These are phyloP conservation scores for Hephaestus fuliginosus DNA, from an alignment of 2,797 vertebrate species.

Conservation along the genomic window DNA sequence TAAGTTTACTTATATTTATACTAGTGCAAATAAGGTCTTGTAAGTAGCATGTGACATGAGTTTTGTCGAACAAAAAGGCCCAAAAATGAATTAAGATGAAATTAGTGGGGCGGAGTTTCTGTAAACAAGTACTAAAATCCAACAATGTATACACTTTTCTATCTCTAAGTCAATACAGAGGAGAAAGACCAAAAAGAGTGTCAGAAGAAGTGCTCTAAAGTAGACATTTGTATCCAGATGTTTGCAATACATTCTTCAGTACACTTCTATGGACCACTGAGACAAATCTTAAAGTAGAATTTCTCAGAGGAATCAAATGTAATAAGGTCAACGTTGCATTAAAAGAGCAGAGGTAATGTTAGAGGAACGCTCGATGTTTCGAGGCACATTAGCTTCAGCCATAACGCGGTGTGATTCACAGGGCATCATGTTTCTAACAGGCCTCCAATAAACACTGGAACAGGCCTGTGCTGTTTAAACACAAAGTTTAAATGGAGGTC, in stretches of 20 bases:
- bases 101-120: constrained; percentile 16
- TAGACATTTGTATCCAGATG: background rate
- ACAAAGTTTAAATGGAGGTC: constrained; percentile 60
- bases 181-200: background rate
- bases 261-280: background rate
- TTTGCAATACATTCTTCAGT: background rate
- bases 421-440: constrained; percentile 66
- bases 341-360: constrained; percentile 1
- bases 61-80: constrained; percentile 15
- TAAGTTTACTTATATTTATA: constrained; percentile 10
- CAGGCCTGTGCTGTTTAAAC: constrained; percentile 59
- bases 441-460: constrained; percentile 68
- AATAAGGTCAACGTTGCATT: background rate
- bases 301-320: background rate
- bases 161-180: background rate
- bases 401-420: constrained; percentile 46
- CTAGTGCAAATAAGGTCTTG: background rate
- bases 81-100: constrained; percentile 24
- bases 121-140: constrained; percentile 34
- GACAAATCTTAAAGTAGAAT: background rate
- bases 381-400: background rate
- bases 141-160: constrained; percentile 8
- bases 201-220: background rate
- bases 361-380: background rate
- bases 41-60: background rate